Evolutionary conservation across 1,140 invertebrate genomes (phyloP), one percentile per base, ranked within the genome.

Genomic region (Microplitis mediator): DNA sequence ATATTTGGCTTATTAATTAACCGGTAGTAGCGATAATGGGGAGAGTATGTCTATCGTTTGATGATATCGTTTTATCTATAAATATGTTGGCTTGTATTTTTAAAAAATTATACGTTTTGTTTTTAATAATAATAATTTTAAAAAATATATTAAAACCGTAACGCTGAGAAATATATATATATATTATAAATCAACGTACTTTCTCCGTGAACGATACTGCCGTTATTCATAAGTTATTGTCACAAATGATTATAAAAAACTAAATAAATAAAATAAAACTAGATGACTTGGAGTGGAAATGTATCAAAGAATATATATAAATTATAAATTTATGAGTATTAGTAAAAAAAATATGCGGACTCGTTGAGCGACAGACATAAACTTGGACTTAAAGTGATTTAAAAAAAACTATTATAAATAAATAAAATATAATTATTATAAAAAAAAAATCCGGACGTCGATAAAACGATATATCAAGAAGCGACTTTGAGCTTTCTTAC

Each of bases 141-240:
- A 9, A 45, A 45, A 6, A 45, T 9, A 6, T 45, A 45, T 45
- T 6, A 45, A 45, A 9, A 6, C 3, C 31, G 54, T 56, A 63
- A 54, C 51, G 60, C 35, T 16, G 75, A 80, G 76, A 74, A 78
- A 45, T 45, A 39, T 39, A 39, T 39, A 39, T 39, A 39, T 39
- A 6, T 39, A 58, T 67, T 13, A 73, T 16, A 62, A 73, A 69
- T 63, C 31, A 78, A 79, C 77, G 78, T 81, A 82, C 76, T 82
- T 81, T 81, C 74, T 81, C 79, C 76, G 72, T 79, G 76, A 79
- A 82, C 77, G 80, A 82, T 81, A 82, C 80, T 82, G 80, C 80
- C 80, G 79, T 79, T 78, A 69, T 74, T 71, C 50, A 73, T 67
- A 73, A 69, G 63, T 73, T 73, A 75, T 67, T 68, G 62, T 68